These are phyloP conservation scores for Pinna nobilis DNA, from an alignment of 1,140 invertebrate genomes.

Conservation along the genomic window DNA sequence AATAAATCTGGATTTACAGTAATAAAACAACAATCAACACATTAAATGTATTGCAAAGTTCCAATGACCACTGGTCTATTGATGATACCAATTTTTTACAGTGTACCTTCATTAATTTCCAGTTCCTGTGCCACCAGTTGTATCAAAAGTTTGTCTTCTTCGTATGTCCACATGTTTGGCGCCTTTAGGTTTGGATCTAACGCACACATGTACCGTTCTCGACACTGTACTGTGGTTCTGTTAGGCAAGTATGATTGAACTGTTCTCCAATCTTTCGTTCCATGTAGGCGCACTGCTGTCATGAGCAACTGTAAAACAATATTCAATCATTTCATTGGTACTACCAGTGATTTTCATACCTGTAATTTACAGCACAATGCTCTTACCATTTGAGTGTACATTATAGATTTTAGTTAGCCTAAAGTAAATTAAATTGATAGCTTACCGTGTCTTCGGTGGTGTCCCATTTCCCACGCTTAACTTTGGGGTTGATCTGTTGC, in stretches of 20 bases:
- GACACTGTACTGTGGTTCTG: conserved; percentile 62
- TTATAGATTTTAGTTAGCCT: background rate
- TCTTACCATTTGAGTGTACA: background rate
- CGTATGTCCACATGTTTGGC: conserved; percentile 54
- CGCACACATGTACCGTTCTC: conserved; percentile 60
- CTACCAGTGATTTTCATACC: background rate
- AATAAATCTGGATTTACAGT: background rate
- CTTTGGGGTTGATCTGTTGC: conserved; percentile 54
- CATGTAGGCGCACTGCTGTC: conserved; percentile 56
- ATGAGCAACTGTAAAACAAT: conserved; percentile 55
- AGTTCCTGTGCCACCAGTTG: conserved; percentile 27
- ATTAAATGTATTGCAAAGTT: background rate
- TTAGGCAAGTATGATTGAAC: conserved; percentile 60
- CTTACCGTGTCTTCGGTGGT: conserved; percentile 68
- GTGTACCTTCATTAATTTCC: conserved; percentile 10
- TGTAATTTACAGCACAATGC: background rate
- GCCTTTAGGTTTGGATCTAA: conserved; percentile 50
- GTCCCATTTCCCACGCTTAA: conserved; percentile 65
- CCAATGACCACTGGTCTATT: background rate
- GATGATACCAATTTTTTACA: background rate
- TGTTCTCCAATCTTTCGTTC: conserved; percentile 58
- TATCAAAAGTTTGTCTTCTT: conserved; percentile 60
- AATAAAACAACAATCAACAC: background rate
- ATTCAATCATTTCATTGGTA: background rate
- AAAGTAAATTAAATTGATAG: background rate